Percentiles rank a stretch among this genome's conserved stretches.
These are phyloP conservation scores for Pilophorus perplexus DNA, from an alignment of 2,888 invertebrate species.

Conservation along the genomic window DNA sequence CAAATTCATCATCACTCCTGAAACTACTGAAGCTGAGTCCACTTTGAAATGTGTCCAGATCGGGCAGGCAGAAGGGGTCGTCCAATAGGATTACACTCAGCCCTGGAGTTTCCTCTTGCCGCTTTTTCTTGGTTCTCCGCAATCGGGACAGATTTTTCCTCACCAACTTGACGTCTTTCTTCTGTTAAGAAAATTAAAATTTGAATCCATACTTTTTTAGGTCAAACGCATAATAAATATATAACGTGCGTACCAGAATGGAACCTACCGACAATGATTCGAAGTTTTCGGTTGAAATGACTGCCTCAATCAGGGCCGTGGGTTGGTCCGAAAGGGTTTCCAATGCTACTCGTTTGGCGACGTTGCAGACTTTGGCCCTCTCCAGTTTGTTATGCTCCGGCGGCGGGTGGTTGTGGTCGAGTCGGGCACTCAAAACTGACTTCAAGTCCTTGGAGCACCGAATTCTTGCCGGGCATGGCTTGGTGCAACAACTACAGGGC, in stretches of 20 bases:
- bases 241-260: too few species aligned
- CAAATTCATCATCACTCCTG: neutral
- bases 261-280: neutral
- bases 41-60: too few species aligned
- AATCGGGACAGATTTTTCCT: too few species aligned
- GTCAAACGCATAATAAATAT: too few species aligned
- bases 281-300: neutral
- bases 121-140: too few species aligned
- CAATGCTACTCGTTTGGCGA: neutral
- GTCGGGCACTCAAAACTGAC: neutral
- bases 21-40: too few species aligned
- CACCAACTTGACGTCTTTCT: too few species aligned
- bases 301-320: neutral
- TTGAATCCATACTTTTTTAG: too few species aligned
- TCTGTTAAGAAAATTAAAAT: too few species aligned
- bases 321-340: slow-evolving; percentile 6
- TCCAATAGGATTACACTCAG: too few species aligned
- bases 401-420: slow-evolving; percentile 17
- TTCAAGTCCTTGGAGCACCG: neutral
- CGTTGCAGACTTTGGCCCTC: neutral
- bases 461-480: neutral
- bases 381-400: slow-evolving; percentile 10
- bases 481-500: neutral
- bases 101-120: too few species aligned
- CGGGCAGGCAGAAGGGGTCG: too few species aligned